phyloP scores from a whole-genome alignment of 2,888 invertebrate genomes.

The Hydraecia micacea region DNA sequence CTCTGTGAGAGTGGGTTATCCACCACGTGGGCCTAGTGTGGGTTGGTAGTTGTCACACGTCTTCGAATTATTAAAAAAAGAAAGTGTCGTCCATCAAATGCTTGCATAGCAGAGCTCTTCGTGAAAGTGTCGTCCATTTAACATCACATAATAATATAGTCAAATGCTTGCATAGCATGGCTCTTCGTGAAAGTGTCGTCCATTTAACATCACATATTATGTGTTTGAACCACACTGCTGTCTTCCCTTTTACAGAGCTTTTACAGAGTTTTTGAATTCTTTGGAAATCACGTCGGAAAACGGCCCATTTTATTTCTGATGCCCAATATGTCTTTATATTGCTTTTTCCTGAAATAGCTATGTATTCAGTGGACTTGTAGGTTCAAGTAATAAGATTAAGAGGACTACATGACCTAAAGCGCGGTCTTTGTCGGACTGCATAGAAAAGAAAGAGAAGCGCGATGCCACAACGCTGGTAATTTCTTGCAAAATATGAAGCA shows the following conservation, averaged over 20 bases:
- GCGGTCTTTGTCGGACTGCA: too few relatives aligned
- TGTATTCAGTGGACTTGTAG: too few relatives aligned
- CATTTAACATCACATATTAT: not conserved
- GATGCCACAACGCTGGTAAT: too few relatives aligned
- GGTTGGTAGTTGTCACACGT: not conserved
- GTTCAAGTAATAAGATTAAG: too few relatives aligned
- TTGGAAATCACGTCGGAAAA: not conserved
- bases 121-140: not conserved
- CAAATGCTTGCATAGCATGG: not conserved
- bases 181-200: not conserved
- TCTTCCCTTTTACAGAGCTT: not conserved
- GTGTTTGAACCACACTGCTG: not conserved
- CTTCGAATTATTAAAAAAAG: too few relatives aligned
- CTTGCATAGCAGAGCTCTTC: not conserved
- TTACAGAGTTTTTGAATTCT: not conserved
- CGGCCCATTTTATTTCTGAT: not conserved
- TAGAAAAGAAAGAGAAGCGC: too few relatives aligned
- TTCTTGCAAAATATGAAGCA: too few relatives aligned
- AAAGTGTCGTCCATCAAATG: too few relatives aligned
- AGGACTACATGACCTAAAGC: too few relatives aligned
- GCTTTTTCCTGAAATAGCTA: not conserved
- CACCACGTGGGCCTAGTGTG: not conserved
- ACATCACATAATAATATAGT: too few relatives aligned
- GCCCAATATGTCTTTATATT: not conserved
- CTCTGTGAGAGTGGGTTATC: not conserved